Conservation (phyloP, 2,113 vertebrate species). For the Phainopepla nitens region DNA sequence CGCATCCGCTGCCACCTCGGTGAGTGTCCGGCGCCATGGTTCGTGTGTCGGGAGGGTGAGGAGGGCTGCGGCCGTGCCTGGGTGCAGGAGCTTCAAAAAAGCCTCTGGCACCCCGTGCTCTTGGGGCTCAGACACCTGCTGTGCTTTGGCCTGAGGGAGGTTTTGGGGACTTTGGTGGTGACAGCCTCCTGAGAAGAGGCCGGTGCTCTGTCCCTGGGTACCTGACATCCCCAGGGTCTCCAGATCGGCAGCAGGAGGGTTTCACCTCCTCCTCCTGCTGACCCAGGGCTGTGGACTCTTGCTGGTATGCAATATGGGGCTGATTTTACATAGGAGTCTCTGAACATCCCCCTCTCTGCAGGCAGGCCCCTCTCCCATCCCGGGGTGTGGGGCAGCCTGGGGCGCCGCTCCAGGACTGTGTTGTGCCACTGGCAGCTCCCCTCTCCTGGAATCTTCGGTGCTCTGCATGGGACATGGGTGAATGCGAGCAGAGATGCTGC, state of each 20-base stretch:
- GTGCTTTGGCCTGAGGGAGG: neutral
- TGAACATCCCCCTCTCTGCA: fast-evolving
- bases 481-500: neutral
- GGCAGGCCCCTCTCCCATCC: neutral
- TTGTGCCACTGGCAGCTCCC: neutral
- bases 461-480: fast-evolving
- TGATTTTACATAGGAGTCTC: neutral
- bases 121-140: neutral
- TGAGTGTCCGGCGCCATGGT: neutral
- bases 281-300: fast-evolving
- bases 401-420: neutral
- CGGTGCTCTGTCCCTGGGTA: fast-evolving
- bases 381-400: fast-evolving
- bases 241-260: neutral
- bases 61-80: fast-evolving
- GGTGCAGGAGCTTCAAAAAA: neutral
- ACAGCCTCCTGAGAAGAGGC: neutral
- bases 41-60: fast-evolving
- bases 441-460: fast-evolving
- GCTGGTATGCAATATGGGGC: fast-evolving
- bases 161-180: neutral
- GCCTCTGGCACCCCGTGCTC: fast-evolving
- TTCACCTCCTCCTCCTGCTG: neutral
- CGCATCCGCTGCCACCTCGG: constrained; percentile 94
- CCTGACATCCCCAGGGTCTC: fast-evolving